These are phyloP conservation scores for Drosophila dives DNA, from an alignment of 2,888 invertebrate genomes.

Conservation along the genomic window DNA sequence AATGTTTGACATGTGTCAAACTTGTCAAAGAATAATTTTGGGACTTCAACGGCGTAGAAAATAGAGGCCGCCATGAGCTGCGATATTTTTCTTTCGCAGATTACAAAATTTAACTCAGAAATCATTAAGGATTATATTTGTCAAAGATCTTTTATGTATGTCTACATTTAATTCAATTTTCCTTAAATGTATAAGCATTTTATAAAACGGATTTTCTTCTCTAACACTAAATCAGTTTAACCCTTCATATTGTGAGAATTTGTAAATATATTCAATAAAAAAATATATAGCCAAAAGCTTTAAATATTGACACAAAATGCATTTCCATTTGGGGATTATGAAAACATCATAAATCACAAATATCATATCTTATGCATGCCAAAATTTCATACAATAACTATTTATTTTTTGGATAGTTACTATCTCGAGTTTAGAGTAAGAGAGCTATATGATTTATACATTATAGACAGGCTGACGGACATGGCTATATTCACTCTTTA, in stretches of 20 bases:
- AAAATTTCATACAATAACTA: neutral
- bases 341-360: neutral
- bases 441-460: neutral
- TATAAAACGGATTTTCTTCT: neutral
- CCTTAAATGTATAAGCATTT: neutral
- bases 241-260: neutral
- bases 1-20: conserved; percentile 66
- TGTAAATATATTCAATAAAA: neutral
- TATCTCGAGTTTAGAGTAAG: neutral
- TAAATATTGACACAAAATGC: neutral
- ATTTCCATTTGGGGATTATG: neutral
- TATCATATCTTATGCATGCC: neutral
- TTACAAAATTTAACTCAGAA: neutral
- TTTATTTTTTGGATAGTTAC: neutral
- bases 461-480: too few species aligned
- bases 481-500: neutral
- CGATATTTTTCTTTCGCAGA: neutral
- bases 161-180: neutral
- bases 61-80: neutral
- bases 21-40: neutral
- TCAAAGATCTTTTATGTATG: neutral
- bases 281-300: neutral
- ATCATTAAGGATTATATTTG: neutral
- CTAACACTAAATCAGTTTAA: neutral
- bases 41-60: too few species aligned